These are phyloP conservation scores for Melangyna quadrimaculata DNA, from an alignment of 2,888 invertebrate genomes.

Conservation along the genomic window DNA sequence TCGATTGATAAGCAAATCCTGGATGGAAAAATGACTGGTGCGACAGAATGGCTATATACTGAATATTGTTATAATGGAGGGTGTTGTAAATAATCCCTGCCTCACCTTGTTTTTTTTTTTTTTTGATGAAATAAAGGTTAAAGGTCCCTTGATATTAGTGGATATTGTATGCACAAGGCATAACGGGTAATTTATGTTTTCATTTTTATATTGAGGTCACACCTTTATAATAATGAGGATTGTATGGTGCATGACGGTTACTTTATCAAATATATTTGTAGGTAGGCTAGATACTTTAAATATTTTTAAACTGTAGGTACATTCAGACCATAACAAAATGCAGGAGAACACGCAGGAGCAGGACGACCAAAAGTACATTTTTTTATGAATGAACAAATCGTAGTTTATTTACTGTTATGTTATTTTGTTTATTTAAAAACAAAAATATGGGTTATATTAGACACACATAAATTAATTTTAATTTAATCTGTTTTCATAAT, in stretches of 20 bases:
- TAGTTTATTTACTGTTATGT: no score
- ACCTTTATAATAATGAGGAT: neutral
- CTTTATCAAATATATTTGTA: neutral
- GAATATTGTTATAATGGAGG: neutral
- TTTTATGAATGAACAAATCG: no score
- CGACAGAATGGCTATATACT: slow-evolving; percentile 56
- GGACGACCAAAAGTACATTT: no score
- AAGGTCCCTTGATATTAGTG: neutral
- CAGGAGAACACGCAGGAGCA: no score
- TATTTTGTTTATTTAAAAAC: no score
- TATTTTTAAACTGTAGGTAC: no score
- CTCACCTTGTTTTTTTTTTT: neutral
- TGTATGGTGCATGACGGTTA: neutral
- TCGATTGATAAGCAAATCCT: slow-evolving; percentile 57
- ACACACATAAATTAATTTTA: no score
- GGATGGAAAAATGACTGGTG: slow-evolving; percentile 37
- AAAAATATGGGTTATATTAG: no score
- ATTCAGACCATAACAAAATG: no score
- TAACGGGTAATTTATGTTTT: slow-evolving; percentile 43
- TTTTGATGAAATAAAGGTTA: neutral
- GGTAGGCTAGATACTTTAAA: no score
- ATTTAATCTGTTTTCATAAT: no score
- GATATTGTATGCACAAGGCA: neutral
- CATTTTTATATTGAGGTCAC: slow-evolving; percentile 24
- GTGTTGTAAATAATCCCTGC: slow-evolving; percentile 27